A percentile compares a stretch with the other conserved stretches of the same genome.
phyloP scores from a whole-genome alignment of 2,113 vertebrate genomes.

The Sprattus sprattus region DNA sequence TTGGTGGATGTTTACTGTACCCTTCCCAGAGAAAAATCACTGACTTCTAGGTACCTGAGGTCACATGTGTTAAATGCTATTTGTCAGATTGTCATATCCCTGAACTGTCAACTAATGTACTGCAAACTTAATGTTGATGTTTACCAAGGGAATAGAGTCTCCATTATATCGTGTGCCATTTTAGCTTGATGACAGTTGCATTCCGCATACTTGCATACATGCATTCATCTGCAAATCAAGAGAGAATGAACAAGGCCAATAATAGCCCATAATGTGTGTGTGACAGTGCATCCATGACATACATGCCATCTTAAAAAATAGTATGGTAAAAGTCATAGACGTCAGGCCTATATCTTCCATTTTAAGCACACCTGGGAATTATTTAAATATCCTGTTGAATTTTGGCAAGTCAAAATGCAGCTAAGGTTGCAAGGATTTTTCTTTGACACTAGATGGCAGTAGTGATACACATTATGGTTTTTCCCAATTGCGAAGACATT shows the following conservation, averaged over 20 bases:
- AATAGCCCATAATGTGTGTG: not conserved
- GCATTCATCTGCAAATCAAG: no score
- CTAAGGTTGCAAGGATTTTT: not conserved
- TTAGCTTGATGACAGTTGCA: no score
- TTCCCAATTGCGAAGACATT: no score
- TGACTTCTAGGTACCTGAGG: not conserved
- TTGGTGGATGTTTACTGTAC: not conserved
- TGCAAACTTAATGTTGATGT: not conserved
- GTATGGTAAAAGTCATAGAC: not conserved
- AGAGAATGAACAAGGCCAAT: not conserved
- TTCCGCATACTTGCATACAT: no score
- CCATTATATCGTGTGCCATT: no score
- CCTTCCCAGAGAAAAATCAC: not conserved
- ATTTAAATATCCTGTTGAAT: not conserved
- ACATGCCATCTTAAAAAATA: not conserved
- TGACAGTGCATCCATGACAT: not conserved
- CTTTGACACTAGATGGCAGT: conserved; percentile 5
- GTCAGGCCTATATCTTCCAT: not conserved
- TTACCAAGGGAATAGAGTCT: no score
- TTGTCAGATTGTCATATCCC: no score
- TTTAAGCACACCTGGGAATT: not conserved
- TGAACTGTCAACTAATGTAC: no score
- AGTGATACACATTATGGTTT: not conserved
- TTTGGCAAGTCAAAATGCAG: not conserved
- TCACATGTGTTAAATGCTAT: no score